Evolutionary conservation across 2,888 invertebrate species (phyloP).

Genomic region (Rhodophaea formosa): DNA sequence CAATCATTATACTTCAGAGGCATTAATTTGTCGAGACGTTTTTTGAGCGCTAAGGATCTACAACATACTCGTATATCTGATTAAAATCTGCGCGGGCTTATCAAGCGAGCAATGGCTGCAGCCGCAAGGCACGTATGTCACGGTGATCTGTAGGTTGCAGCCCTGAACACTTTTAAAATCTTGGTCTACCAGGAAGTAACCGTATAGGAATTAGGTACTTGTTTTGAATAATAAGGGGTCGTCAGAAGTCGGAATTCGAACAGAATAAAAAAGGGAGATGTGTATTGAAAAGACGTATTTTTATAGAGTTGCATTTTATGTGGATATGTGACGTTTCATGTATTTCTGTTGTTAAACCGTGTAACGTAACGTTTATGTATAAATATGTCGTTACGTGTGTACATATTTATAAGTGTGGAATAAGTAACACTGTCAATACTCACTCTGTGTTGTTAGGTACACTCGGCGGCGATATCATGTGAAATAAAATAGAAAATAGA

Average conservation of each 20-base stretch:
- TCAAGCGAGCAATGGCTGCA: too few relatives aligned
- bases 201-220: neutral
- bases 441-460: conserved; percentile 17
- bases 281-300: conserved; percentile 46
- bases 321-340: conserved; percentile 39
- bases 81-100: too few relatives aligned
- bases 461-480: conserved; percentile 7
- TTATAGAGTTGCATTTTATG: conserved; percentile 45
- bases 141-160: too few relatives aligned
- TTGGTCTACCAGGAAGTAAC: neutral
- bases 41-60: too few relatives aligned
- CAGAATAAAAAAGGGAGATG: conserved; percentile 29
- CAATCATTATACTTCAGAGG: too few relatives aligned
- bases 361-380: neutral
- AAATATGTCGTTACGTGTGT: conserved; percentile 3
- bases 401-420: conserved; percentile 7
- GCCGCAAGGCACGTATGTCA: too few relatives aligned
- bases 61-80: too few relatives aligned
- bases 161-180: neutral
- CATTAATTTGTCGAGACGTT: too few relatives aligned
- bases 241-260: conserved; percentile 28
- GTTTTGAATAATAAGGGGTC: neutral
- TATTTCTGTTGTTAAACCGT: conserved; percentile 29
- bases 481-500: conserved; percentile 1
- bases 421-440: conserved; percentile 16